Evolutionary conservation across 2,797 vertebrate species (phyloP).

Genomic region (Platalea minor): DNA sequence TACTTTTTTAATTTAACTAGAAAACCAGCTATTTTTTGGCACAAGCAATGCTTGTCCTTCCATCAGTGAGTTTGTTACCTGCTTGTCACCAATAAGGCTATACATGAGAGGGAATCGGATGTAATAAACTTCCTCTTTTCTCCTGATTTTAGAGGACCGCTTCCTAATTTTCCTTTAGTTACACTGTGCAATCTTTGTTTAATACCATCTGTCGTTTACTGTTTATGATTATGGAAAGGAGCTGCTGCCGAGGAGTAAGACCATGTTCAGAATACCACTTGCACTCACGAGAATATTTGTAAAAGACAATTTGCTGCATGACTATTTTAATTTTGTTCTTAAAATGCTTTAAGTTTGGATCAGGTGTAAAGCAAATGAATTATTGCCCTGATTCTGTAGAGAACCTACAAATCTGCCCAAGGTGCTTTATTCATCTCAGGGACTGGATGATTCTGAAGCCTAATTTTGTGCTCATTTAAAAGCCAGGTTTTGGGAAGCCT

Average conservation of each 20-base stretch:
- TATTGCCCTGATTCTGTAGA: not conserved
- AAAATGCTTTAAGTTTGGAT: not conserved
- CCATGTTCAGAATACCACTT: not conserved
- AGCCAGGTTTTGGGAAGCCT: not conserved
- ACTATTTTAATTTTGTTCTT: not conserved
- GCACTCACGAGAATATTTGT: not conserved
- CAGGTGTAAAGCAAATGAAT: not conserved
- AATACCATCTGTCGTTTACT: not conserved
- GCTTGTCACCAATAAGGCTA: not conserved
- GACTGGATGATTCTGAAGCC: not conserved
- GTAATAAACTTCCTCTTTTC: not conserved
- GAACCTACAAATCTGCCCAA: not conserved
- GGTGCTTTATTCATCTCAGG: not conserved
- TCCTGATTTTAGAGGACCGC: not conserved
- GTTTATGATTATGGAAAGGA: not conserved
- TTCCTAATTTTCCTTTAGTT: not conserved
- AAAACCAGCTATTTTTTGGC: not conserved
- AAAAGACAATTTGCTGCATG: not conserved
- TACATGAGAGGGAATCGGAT: not conserved
- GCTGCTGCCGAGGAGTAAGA: not conserved
- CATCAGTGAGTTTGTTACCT: not conserved
- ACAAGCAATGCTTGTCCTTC: not conserved
- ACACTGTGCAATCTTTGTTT: not conserved
- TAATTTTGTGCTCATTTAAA: not conserved
- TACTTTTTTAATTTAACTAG: conserved; percentile 15